Evolutionary conservation across 1,140 invertebrate species (phyloP), one percentile per base, ranked within the genome.

Genomic region (Drosophila prosaltans): DNA sequence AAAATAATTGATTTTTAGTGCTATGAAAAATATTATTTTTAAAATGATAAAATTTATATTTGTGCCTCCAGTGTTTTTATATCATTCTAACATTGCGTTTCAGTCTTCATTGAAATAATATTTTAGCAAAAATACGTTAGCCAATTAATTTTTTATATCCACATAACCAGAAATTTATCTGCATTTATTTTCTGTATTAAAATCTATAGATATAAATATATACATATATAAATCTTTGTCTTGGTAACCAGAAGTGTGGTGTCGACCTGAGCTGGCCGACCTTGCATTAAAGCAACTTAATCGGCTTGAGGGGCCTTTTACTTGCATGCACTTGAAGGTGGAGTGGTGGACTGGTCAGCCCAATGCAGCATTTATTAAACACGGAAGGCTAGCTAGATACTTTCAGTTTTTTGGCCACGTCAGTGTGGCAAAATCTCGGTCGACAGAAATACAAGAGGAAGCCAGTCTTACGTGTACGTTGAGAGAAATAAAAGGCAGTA

Each of bases 161-260:
- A 16, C 21, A 57, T 32, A 30, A 9, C 57, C 39, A 1, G 32
- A 59, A 5, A 39, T 39, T 59, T 39, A 16, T 59, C 1, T 21
- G 24, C 21, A 39, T 59, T 40, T 39, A 16, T 59, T 59, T 16
- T 21, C 32, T 24, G 57, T 59, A 39, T 59, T 8, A 39, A 39
- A 24, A 10, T 21, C 4, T 39, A 59, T 59, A 24, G 32, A 9
- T 58, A 54, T 54, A 39, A 2, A 40, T 40, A 24, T 3, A 21
- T 16, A 16, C 16, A 16, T 16, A 16, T 59, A n/a, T 58, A 9
- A 11, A 26, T 51, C 21, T 51, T 26, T 10, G 32, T 71, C 4
- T 61, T 68, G 62, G 32, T 74, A 67, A 67, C 64, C 57, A 68
- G 71, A 63, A 74, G 71, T 58, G 6, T 57, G 11, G 28, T 58